These are phyloP conservation scores for Cygnus atratus DNA, from an alignment of 2,113 vertebrate genomes.

Conservation along the genomic window DNA sequence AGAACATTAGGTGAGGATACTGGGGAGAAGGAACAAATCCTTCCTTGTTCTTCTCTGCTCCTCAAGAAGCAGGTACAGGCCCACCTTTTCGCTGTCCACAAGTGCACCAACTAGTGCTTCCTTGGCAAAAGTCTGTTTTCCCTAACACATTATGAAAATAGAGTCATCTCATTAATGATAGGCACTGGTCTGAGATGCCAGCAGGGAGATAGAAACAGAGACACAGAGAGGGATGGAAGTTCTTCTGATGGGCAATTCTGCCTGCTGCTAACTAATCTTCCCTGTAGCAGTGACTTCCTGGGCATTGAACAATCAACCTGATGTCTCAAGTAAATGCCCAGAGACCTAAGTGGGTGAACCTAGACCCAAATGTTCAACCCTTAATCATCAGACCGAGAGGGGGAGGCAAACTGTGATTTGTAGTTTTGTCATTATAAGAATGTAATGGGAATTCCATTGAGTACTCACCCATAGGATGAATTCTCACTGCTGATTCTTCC, in stretches of 20 bases:
- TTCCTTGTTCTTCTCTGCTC: background rate
- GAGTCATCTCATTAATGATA: background rate
- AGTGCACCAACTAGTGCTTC: background rate
- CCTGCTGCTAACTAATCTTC: background rate
- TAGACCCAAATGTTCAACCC: background rate
- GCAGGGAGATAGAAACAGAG: background rate
- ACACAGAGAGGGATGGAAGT: background rate
- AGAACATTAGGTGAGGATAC: background rate
- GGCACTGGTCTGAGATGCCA: background rate
- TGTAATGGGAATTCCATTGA: background rate
- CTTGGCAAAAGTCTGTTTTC: background rate
- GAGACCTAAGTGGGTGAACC: background rate
- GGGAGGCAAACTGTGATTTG: background rate
- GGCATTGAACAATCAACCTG: background rate
- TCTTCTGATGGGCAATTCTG: background rate
- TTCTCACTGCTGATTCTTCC: background rate
- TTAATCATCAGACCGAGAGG: background rate
- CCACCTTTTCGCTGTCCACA: background rate
- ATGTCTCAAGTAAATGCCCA: rapidly evolving
- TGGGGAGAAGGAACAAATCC: background rate
- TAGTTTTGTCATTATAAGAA: background rate
- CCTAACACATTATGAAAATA: background rate
- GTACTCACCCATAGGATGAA: background rate
- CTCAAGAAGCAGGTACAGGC: background rate
- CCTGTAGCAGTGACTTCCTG: background rate